These are phyloP conservation scores for Lepidurus arcticus DNA, from an alignment of 1,140 invertebrate genomes.

Conservation along the genomic window DNA sequence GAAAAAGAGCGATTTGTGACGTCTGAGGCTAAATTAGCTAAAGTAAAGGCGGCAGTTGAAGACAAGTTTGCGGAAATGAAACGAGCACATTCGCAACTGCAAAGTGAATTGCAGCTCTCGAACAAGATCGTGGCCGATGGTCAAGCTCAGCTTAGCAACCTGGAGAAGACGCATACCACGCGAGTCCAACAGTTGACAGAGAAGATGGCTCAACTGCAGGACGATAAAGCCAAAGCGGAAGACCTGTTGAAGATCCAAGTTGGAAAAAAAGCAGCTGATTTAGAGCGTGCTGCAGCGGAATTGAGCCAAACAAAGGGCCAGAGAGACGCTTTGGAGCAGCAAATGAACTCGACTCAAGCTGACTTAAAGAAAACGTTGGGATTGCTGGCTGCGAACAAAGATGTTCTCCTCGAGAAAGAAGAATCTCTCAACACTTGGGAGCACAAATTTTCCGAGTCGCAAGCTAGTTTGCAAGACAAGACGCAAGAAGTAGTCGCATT, in stretches of 20 bases:
- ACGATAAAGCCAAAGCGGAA: not conserved
- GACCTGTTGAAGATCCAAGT: not conserved
- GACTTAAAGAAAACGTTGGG: not conserved
- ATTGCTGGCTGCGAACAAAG: constrained; percentile 10
- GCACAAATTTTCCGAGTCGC: no score
- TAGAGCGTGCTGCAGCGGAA: not conserved
- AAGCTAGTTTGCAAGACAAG: no score
- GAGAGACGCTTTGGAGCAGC: constrained; percentile 16
- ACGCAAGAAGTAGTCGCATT: no score
- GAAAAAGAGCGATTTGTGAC: no score
- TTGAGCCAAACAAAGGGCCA: not conserved
- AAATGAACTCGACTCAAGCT: not conserved
- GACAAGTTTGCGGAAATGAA: not conserved
- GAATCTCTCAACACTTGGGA: no score
- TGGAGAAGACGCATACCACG: not conserved
- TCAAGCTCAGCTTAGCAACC: not conserved
- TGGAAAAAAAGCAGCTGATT: not conserved
- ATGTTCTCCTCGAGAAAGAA: no score
- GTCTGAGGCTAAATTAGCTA: no score
- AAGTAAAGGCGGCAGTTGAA: not conserved
- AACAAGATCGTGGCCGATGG: not conserved
- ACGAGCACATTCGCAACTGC: no score
- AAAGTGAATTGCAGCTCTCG: no score
- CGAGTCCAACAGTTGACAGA: not conserved
- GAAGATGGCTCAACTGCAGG: not conserved